Evolutionary conservation across 2,797 vertebrate genomes (phyloP).

Genomic region (Nyctibius grandis): DNA sequence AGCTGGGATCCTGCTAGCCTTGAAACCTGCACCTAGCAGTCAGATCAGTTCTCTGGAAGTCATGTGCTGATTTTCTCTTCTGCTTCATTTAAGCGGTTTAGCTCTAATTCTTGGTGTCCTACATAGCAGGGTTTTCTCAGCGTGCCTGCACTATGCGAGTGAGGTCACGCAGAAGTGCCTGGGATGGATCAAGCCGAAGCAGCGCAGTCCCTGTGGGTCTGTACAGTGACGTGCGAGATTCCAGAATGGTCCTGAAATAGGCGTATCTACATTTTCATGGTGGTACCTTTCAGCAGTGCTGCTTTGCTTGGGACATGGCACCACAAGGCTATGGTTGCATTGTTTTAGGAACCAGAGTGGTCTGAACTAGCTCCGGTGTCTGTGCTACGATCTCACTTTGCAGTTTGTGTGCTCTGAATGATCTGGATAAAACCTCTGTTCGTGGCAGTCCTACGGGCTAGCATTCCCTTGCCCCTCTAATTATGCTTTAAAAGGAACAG

Average conservation of each 20-base stretch:
- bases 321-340: neutral
- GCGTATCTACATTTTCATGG: fast-evolving
- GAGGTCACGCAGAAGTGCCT: neutral
- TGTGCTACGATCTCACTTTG: neutral
- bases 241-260: neutral
- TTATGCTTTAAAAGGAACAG: neutral
- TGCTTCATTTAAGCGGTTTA: neutral
- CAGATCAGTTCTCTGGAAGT: neutral
- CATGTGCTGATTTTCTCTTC: neutral
- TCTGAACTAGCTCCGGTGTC: neutral
- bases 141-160: neutral
- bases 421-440: neutral
- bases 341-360: neutral
- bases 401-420: neutral
- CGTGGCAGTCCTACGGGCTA: neutral
- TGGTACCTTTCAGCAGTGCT: neutral
- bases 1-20: neutral
- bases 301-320: neutral
- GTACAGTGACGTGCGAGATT: neutral
- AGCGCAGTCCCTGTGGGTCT: neutral
- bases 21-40: neutral
- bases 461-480: neutral
- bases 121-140: neutral
- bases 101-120: neutral
- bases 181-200: neutral